Evolutionary conservation across 2,888 invertebrate species (phyloP).

Genomic region (Sesia bembeciformis): DNA sequence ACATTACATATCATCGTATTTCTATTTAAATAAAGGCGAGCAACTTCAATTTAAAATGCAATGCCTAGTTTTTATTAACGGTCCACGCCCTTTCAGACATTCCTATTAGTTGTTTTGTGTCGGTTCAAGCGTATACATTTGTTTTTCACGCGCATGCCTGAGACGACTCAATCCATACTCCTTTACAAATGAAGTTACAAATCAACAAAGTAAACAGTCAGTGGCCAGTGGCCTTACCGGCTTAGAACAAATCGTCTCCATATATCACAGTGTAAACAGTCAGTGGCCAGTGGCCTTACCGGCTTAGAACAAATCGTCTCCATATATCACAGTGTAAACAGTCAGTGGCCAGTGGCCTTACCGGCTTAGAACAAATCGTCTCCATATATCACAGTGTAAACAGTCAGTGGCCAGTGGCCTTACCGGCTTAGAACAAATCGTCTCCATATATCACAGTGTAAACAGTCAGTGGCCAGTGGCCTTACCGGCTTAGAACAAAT

Average conservation of each 20-base stretch:
- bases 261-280: constrained; percentile 36
- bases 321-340: constrained; percentile 41
- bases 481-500: constrained; percentile 37
- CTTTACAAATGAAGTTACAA: constrained; percentile 35
- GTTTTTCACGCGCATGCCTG: constrained; percentile 6
- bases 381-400: constrained; percentile 38
- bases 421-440: constrained; percentile 39
- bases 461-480: no score
- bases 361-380: constrained; percentile 39
- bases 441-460: no score
- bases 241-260: constrained; percentile 43
- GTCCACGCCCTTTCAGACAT: no score
- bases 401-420: constrained; percentile 22
- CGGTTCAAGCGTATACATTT: neutral
- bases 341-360: constrained; percentile 19
- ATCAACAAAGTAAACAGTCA: constrained; percentile 40
- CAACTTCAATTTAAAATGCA: no score
- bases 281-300: constrained; percentile 19
- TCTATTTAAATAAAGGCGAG: no score
- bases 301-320: constrained; percentile 40
- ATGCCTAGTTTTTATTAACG: no score
- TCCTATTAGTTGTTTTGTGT: no score
- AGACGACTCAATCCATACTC: constrained; percentile 32
- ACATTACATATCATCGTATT: no score
- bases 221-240: constrained; percentile 18